Evolutionary conservation across 1,140 invertebrate genomes (phyloP).

Genomic region (Trypoxylus dichotomus): DNA sequence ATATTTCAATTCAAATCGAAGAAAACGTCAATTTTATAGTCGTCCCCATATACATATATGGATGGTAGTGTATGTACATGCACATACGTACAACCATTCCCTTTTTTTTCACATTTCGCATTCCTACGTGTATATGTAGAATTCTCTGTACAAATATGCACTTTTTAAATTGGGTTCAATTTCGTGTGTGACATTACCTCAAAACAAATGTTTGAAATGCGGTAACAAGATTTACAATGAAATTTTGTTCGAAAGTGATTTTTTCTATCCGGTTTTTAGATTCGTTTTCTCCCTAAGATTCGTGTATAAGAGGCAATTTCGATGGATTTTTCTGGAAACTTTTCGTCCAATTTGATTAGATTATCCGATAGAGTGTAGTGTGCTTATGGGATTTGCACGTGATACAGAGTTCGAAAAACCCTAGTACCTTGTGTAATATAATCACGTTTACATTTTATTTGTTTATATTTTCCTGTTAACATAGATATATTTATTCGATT

Average conservation of each 20-base stretch:
- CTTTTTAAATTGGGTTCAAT: slow-evolving; percentile 3
- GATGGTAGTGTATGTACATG: too few species aligned
- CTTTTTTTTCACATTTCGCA: not conserved
- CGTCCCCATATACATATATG: too few species aligned
- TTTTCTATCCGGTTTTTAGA: not conserved
- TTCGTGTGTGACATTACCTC: not conserved
- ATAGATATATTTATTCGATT: too few species aligned
- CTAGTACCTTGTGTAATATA: too few species aligned
- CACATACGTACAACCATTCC: too few species aligned
- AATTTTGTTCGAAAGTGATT: not conserved
- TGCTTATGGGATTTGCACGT: not conserved
- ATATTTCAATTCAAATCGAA: too few species aligned
- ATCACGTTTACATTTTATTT: too few species aligned
- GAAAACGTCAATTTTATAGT: too few species aligned
- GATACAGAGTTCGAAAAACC: too few species aligned
- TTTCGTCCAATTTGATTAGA: not conserved
- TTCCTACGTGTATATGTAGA: not conserved
- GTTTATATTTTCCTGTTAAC: too few species aligned
- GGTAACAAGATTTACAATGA: not conserved
- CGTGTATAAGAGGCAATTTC: too few species aligned
- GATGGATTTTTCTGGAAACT: not conserved
- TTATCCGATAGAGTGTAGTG: not conserved
- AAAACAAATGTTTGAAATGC: not conserved
- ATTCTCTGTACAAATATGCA: not conserved
- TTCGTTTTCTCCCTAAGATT: not conserved